These are phyloP conservation scores for Ormyrus nitidulus DNA, from an alignment of 2,888 invertebrate genomes.

Conservation along the genomic window DNA sequence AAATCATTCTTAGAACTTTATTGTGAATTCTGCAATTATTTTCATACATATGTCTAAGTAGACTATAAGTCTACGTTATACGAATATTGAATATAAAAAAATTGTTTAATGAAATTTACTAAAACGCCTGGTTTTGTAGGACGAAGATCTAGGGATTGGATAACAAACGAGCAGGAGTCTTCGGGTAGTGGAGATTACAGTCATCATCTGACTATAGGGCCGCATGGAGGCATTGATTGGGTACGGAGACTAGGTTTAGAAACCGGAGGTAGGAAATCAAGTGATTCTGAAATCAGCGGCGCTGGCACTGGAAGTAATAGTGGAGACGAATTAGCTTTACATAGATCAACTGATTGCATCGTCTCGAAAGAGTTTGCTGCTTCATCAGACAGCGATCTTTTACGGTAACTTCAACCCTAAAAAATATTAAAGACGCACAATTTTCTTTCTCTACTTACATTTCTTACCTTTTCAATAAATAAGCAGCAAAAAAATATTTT, in stretches of 20 bases:
- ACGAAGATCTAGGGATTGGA: slow-evolving; percentile 71
- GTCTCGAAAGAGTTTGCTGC: slow-evolving; percentile 81
- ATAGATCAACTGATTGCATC: slow-evolving; percentile 89
- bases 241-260: slow-evolving; percentile 79
- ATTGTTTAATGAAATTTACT: background rate
- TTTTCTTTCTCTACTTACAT: background rate
- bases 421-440: background rate
- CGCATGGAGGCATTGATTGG: slow-evolving; percentile 82
- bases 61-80: too few relatives aligned
- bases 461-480: too few relatives aligned
- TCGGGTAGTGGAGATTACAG: slow-evolving; percentile 70
- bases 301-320: slow-evolving; percentile 72
- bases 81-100: too few relatives aligned
- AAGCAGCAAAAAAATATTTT: background rate
- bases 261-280: slow-evolving; percentile 71
- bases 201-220: slow-evolving; percentile 80
- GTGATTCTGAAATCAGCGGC: slow-evolving; percentile 74
- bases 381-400: slow-evolving; percentile 79
- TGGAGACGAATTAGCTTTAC: slow-evolving; percentile 79
- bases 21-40: background rate
- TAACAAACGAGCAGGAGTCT: slow-evolving; percentile 68
- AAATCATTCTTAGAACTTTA: background rate
- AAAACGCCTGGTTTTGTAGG: slow-evolving; percentile 59
- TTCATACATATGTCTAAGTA: background rate
- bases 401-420: slow-evolving; percentile 68